A percentile compares a stretch with the other conserved stretches of the same genome.
Conservation (phyloP, 2,888 invertebrate genomes). For the Macropis europaea region DNA sequence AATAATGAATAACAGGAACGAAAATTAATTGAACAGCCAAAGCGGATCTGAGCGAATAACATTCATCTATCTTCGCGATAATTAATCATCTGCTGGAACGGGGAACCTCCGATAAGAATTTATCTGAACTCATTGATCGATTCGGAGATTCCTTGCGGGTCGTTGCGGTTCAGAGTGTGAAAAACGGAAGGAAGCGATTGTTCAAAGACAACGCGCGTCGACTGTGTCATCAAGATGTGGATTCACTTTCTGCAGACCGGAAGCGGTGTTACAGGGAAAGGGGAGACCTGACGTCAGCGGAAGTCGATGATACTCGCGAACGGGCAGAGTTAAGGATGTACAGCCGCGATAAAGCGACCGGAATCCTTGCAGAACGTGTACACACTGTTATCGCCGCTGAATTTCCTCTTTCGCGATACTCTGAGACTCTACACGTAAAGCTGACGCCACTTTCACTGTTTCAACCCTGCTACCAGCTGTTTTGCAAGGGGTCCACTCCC, state of each 20-base stretch:
- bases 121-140: neutral
- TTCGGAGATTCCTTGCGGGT: neutral
- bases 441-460: neutral
- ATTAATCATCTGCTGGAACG: neutral
- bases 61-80: constrained; percentile 12
- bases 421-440: neutral
- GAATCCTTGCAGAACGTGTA: constrained; percentile 47
- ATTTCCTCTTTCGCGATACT: constrained; percentile 31
- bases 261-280: constrained; percentile 48
- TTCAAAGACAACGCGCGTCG: neutral
- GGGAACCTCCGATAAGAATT: constrained; percentile 23
- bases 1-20: no score
- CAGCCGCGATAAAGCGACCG: constrained; percentile 53
- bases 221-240: neutral
- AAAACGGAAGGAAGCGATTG: neutral
- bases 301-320: constrained; percentile 58
- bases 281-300: constrained; percentile 57
- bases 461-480: no score
- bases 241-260: constrained; percentile 43
- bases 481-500: no score
- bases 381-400: neutral
- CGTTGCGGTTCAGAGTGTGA: neutral
- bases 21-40: neutral
- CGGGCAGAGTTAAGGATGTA: constrained; percentile 51
- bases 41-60: neutral